phyloP scores from a whole-genome alignment of 2,113 vertebrate species.

The Oenanthe melanoleuca region DNA sequence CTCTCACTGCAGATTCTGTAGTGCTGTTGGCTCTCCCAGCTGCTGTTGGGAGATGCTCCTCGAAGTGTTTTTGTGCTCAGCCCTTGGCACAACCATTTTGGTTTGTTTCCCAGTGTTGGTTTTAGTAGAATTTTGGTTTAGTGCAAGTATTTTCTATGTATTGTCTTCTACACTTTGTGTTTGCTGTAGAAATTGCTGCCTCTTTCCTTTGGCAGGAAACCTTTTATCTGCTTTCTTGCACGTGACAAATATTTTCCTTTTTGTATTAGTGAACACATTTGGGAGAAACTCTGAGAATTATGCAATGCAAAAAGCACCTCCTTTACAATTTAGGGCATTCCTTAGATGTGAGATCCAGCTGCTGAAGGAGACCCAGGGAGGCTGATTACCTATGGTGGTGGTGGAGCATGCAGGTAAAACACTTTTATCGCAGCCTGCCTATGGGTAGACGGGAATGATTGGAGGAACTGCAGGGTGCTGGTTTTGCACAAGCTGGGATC shows the following conservation, averaged over 20 bases:
- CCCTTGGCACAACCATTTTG: neutral
- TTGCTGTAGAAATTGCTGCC: neutral
- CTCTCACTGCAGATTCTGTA: neutral
- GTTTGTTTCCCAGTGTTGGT: neutral
- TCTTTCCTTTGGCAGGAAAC: neutral
- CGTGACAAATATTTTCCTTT: neutral
- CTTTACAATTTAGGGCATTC: neutral
- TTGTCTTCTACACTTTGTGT: neutral
- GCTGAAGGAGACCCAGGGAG: neutral
- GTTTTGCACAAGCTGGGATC: neutral
- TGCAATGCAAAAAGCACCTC: neutral
- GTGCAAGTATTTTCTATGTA: neutral
- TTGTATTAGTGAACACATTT: rapidly evolving
- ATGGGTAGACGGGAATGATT: rapidly evolving
- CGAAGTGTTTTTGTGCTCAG: neutral
- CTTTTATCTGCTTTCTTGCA: neutral
- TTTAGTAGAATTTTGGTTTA: neutral
- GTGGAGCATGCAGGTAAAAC: neutral
- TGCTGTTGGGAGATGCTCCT: neutral
- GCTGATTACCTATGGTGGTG: neutral
- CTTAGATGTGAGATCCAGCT: neutral
- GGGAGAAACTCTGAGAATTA: neutral
- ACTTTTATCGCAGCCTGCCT: neutral
- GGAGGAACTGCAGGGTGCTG: neutral
- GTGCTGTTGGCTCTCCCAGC: neutral